A percentile compares a stretch with the other conserved stretches of the same genome.
Evolutionary conservation across 2,113 vertebrate genomes (phyloP).

Genomic region (Malurus cyaneus): DNA sequence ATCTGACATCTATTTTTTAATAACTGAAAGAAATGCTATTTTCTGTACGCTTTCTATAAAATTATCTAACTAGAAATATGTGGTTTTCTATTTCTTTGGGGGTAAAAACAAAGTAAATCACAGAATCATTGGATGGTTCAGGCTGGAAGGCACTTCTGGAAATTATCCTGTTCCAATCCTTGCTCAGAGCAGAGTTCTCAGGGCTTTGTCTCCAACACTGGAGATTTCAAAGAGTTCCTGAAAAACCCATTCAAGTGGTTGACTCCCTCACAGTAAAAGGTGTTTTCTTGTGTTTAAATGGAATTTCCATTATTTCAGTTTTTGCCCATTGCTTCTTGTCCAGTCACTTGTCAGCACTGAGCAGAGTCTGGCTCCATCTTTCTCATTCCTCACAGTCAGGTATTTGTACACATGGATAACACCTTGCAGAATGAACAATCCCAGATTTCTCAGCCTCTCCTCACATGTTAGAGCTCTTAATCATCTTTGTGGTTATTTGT

Average conservation of each 20-base stretch:
- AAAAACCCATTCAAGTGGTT: background rate
- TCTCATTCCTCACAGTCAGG: background rate
- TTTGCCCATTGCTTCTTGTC: background rate
- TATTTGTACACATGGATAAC: background rate
- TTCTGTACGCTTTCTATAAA: background rate
- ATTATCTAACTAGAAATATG: background rate
- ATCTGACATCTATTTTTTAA: background rate
- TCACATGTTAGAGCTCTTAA: background rate
- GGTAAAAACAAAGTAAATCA: rapidly evolving
- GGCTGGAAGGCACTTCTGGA: background rate
- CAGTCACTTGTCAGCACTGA: background rate
- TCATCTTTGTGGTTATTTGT: background rate
- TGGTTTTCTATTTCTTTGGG: background rate
- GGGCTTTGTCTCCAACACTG: background rate
- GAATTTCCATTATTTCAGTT: background rate
- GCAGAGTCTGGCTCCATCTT: background rate
- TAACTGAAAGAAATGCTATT: background rate
- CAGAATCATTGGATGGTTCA: background rate
- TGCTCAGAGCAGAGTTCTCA: background rate
- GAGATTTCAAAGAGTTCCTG: background rate
- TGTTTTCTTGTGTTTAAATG: background rate
- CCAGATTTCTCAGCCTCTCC: background rate
- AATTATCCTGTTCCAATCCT: background rate
- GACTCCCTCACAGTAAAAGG: background rate
- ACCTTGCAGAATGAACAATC: background rate